Conservation (phyloP, 2,113 vertebrate genomes). For the Sardina pilchardus region DNA sequence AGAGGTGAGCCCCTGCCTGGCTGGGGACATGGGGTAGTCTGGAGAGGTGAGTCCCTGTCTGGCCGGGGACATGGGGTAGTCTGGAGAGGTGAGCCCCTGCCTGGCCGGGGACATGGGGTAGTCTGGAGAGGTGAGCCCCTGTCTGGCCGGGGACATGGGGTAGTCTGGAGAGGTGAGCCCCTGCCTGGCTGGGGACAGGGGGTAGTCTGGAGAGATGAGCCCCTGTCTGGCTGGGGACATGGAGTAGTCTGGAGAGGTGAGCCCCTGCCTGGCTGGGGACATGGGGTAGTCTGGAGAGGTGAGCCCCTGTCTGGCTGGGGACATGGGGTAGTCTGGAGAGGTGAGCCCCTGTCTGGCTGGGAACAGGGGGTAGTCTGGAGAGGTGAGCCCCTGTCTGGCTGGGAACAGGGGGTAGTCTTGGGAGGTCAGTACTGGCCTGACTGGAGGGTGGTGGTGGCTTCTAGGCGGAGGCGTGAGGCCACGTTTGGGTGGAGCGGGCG, state of each 20-base stretch:
- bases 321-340: too few relatives aligned
- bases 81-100: background rate
- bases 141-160: slow-evolving; percentile 46
- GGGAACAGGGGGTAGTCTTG: too few relatives aligned
- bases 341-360: too few relatives aligned
- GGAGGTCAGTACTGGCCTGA: too few relatives aligned
- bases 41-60: background rate
- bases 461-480: slow-evolving; percentile 43
- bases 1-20: background rate
- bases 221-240: too few relatives aligned
- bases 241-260: too few relatives aligned
- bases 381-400: too few relatives aligned
- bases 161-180: background rate
- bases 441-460: slow-evolving; percentile 37
- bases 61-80: slow-evolving; percentile 46
- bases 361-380: too few relatives aligned
- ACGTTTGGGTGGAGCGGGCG: slow-evolving; percentile 50
- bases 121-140: background rate
- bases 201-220: background rate
- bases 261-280: too few relatives aligned
- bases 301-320: too few relatives aligned
- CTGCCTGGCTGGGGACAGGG: slow-evolving; percentile 47
- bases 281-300: too few relatives aligned
- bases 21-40: slow-evolving; percentile 48
- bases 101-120: slow-evolving; percentile 46